Percentiles rank a stretch among this genome's conserved stretches.
Conservation (phyloP, 1,140 invertebrate species). For the Stratiolaelaps scimitus region DNA sequence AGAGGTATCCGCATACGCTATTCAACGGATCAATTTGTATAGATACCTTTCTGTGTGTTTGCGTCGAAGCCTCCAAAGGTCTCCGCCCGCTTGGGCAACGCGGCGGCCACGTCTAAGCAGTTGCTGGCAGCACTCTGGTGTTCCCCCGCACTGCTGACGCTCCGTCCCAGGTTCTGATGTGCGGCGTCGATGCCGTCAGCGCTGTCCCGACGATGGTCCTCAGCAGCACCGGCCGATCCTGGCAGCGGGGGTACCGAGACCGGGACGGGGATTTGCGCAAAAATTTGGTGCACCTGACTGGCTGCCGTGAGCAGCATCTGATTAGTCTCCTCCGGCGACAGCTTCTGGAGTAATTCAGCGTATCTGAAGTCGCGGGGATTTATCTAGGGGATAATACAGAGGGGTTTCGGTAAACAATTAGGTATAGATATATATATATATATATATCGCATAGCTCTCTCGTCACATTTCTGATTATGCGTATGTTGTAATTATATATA, state of each 20-base stretch:
- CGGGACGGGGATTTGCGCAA: conserved; percentile 16
- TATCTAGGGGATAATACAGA: neutral
- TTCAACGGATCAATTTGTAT: too few species aligned
- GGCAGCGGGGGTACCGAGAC: neutral
- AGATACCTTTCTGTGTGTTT: conserved; percentile 38
- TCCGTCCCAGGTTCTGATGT: conserved; percentile 52
- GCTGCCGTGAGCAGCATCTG: conserved; percentile 28
- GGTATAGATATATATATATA: too few species aligned
- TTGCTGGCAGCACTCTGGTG: conserved; percentile 51
- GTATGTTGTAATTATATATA: too few species aligned
- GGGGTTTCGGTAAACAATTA: too few species aligned
- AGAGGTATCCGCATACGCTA: too few species aligned
- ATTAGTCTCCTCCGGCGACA: conserved; percentile 29
- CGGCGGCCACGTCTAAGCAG: conserved; percentile 61
- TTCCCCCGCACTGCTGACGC: conserved; percentile 79
- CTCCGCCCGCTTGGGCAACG: conserved; percentile 74
- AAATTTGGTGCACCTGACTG: conserved; percentile 25
- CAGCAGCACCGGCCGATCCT: neutral
- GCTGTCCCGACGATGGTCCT: conserved; percentile 4
- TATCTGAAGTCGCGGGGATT: conserved; percentile 26
- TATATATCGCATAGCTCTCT: too few species aligned
- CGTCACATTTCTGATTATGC: too few species aligned
- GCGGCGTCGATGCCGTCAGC: neutral
- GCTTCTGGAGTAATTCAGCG: conserved; percentile 14
- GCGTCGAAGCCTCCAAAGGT: conserved; percentile 84